These are phyloP conservation scores for Drosophila diplacantha DNA, from an alignment of 2,888 invertebrate genomes.

Conservation along the genomic window DNA sequence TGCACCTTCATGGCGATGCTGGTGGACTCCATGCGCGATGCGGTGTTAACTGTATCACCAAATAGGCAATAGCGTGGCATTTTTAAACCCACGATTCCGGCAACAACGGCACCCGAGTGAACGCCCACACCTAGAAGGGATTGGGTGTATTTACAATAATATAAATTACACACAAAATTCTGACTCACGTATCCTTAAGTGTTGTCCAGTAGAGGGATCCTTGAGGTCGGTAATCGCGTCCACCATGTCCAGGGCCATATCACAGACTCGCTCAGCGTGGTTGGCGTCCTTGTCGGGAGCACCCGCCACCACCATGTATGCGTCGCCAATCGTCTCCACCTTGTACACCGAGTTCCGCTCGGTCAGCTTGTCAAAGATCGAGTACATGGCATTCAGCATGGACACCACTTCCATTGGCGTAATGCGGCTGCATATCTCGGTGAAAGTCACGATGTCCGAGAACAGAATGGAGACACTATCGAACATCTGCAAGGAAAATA, in stretches of 20 bases:
- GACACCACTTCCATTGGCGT: conserved; percentile 98
- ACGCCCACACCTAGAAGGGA: conserved; percentile 82
- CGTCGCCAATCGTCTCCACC: conserved; percentile 98
- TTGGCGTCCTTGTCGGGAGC: conserved; percentile 93
- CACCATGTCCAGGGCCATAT: conserved; percentile 98
- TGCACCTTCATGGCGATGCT: conserved; percentile 96
- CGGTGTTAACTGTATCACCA: conserved; percentile 94
- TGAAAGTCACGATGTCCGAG: conserved; percentile 98
- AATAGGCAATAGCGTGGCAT: conserved; percentile 87
- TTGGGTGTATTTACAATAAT: background rate
- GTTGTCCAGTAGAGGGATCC: conserved; percentile 93
- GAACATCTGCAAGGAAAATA: conserved; percentile 87
- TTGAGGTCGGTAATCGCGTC: conserved; percentile 93
- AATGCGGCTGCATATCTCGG: conserved; percentile 96
- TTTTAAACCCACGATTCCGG: conserved; percentile 95
- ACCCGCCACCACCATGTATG: conserved; percentile 98
- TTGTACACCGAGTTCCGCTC: conserved; percentile 96
- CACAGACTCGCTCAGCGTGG: conserved; percentile 94
- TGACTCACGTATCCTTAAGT: conserved; percentile 84
- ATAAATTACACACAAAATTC: background rate
- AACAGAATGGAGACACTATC: conserved; percentile 97
- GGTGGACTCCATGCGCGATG: conserved; percentile 95
- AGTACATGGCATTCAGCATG: conserved; percentile 98
- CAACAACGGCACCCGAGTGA: conserved; percentile 94
- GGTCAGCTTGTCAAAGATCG: conserved; percentile 96